A percentile compares a stretch with the other conserved stretches of the same genome.
Evolutionary conservation across 2,888 invertebrate genomes (phyloP).

Genomic region (Parthenolecanium corni): DNA sequence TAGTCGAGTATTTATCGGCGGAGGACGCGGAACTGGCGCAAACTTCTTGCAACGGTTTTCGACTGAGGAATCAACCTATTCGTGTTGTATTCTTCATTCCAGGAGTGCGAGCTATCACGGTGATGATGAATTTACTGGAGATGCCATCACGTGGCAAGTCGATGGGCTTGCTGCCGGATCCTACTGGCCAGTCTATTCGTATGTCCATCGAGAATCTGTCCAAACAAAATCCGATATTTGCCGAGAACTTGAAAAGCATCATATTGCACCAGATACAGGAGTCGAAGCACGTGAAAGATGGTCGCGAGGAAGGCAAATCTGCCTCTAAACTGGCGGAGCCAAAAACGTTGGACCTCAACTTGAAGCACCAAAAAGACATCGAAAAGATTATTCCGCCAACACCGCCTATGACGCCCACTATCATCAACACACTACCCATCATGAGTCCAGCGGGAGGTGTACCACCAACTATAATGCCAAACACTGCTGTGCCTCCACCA

Average conservation of each 20-base stretch:
- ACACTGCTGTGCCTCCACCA: conserved; percentile 20
- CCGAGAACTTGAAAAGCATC: conserved; percentile 40
- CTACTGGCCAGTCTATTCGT: conserved; percentile 40
- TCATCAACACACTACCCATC: conserved; percentile 9
- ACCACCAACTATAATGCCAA: conserved; percentile 3
- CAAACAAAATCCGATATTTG: conserved; percentile 42
- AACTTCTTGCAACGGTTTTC: conserved; percentile 37
- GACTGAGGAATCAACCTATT: conserved; percentile 39
- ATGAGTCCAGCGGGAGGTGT: neutral
- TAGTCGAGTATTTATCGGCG: conserved; percentile 41
- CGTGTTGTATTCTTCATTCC: conserved; percentile 44
- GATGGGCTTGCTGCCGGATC: conserved; percentile 39
- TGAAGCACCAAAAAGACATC: neutral
- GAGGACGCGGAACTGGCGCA: conserved; percentile 41
- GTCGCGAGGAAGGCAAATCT: conserved; percentile 31
- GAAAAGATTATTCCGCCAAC: conserved; percentile 15
- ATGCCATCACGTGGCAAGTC: conserved; percentile 35
- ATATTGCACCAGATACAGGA: conserved; percentile 40
- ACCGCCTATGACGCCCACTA: neutral
- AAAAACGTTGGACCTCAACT: neutral
- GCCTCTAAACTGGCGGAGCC: neutral
- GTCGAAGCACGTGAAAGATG: conserved; percentile 32
- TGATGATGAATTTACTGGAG: conserved; percentile 42
- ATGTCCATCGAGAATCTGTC: conserved; percentile 42
- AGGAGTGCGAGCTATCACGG: conserved; percentile 43